Base-by-base conservation (phyloP, 2,888 invertebrate genomes). In the Drosophila borborema region DNA sequence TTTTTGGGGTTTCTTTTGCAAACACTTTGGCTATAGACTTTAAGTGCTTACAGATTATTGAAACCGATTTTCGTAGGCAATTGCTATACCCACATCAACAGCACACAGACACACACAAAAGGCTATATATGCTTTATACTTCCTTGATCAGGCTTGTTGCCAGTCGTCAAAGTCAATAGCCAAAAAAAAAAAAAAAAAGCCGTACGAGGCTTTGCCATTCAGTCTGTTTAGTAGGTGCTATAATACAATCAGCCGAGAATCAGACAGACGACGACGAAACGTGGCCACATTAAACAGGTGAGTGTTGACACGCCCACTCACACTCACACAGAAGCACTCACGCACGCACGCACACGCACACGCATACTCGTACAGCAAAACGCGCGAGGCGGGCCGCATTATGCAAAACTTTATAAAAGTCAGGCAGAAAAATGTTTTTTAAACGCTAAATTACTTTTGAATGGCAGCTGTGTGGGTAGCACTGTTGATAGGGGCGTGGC, bases 401-500 rank as follows among this genome's bases (percentile, higher is more conserved):
- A 87, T 80, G 80, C 74, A 85, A 75, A 87, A 87, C 65, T 82
- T 80, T 89, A 80, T 84, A 82, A 89, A 79, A 88, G 82, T 82
- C 87, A 80, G 82, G 90, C 90, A 82, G 78, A 90, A 81, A 84
- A 89, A 88, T 90, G 79, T 84, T 88, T 90, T 86, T 89, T 86
- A 89, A 85, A 87, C 89, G 83, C 82, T 90, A 89, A 88, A 89
- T 86, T 86, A 89, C 87, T 90, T 90, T 90, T 86, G 81, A 90
- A 83, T 86, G 80, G 82, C 86, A 80, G 76, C 51, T 67, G 79
- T 63, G 58, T 51, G 81, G 58, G 62, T n/a, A 16, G 51, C 41
- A 16, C 51, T 60, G 38, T 49, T 56, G 62, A 54, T 65, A 70
- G 62, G 60, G 83, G 81, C 74, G 84, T 76, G 72, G 66, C 79